Evolutionary conservation across 2,113 vertebrate genomes (phyloP).

Genomic region (Fregata magnificens): DNA sequence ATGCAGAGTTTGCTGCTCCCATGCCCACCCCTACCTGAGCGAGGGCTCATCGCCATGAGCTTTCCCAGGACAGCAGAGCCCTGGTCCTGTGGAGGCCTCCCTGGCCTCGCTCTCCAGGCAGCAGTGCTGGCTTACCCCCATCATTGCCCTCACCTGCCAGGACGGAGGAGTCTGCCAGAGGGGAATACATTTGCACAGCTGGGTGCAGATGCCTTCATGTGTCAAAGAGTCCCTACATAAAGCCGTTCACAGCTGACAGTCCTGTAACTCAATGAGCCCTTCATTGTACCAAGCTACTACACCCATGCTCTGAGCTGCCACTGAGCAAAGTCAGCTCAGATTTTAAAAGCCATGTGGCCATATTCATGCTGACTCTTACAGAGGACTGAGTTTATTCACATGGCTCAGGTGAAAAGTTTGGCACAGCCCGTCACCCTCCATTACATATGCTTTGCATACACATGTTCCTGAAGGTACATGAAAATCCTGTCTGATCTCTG

Average conservation of each 20-base stretch:
- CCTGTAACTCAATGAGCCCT: too few relatives aligned
- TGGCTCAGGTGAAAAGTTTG: not conserved
- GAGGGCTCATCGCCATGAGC: not conserved
- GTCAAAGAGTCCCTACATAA: not conserved
- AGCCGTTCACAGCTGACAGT: not conserved
- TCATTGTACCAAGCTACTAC: not conserved
- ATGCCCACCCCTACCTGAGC: fast-evolving
- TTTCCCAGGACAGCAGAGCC: not conserved
- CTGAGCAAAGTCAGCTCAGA: fast-evolving
- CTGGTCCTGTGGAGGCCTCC: not conserved
- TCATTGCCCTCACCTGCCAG: fast-evolving
- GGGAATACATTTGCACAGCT: fast-evolving
- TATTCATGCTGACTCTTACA: not conserved
- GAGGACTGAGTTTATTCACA: not conserved
- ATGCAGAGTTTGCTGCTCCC: not conserved
- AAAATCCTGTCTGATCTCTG: not conserved
- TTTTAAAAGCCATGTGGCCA: not conserved
- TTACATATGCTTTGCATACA: fast-evolving
- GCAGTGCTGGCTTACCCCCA: not conserved
- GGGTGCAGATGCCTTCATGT: not conserved
- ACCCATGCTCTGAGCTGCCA: not conserved
- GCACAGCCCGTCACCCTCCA: not conserved
- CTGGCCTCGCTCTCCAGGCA: not conserved
- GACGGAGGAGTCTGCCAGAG: not conserved
- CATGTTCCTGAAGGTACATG: fast-evolving